These are phyloP conservation scores for Sarcophaga subvicina DNA, from an alignment of 2,888 invertebrate species.

Conservation along the genomic window DNA sequence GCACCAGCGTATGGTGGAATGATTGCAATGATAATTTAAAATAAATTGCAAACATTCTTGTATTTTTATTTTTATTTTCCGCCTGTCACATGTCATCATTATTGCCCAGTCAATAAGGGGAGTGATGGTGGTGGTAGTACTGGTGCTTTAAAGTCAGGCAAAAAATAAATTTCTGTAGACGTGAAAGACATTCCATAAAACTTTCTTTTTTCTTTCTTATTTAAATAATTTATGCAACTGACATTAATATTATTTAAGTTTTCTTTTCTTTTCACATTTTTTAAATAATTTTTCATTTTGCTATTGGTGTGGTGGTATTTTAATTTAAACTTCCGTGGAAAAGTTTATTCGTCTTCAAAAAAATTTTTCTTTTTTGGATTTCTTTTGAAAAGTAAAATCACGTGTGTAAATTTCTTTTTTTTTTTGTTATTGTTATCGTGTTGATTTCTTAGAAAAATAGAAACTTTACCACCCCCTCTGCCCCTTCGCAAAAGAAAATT, in stretches of 20 bases:
- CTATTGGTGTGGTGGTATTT: background rate
- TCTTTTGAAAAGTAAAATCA: conserved; percentile 25
- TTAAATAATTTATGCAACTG: conserved; percentile 44
- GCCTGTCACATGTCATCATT: conserved; percentile 58
- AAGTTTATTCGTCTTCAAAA: background rate
- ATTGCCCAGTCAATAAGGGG: no score
- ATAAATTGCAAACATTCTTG: conserved; percentile 32
- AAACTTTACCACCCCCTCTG: background rate
- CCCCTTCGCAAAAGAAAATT: background rate
- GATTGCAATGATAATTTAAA: background rate
- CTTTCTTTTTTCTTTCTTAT: background rate
- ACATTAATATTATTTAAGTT: conserved; percentile 46
- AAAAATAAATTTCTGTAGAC: no score
- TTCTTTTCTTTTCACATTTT: background rate
- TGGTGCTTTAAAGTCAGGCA: no score
- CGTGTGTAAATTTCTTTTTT: background rate
- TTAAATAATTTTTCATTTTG: conserved; percentile 5
- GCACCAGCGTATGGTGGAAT: no score
- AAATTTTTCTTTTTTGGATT: background rate
- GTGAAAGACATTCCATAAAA: no score
- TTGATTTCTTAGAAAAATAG: background rate
- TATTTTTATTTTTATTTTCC: conserved; percentile 31
- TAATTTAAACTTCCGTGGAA: conserved; percentile 26
- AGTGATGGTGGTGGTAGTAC: no score
- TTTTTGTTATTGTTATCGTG: background rate